Evolutionary conservation across 2,888 invertebrate genomes (phyloP), one percentile per base, ranked within the genome.

Genomic region (Drosophila merina): DNA sequence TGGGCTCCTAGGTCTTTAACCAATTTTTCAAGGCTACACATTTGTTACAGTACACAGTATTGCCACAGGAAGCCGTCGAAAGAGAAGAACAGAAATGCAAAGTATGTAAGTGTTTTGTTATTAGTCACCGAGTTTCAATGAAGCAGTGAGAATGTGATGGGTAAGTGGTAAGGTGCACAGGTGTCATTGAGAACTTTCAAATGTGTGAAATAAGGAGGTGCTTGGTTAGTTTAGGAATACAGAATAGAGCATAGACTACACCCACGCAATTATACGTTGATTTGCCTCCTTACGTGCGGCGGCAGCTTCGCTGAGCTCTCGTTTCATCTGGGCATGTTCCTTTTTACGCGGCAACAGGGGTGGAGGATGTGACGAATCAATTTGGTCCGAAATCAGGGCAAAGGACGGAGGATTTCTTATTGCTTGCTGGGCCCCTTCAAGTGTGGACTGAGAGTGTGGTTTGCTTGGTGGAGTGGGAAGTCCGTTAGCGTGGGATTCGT

Each of bases 191-290:
- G 52, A 44, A 48, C 36, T 47, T 47, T 36, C 57, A 67, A 64
- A 73, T 76, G 72, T 49, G 57, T 55, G 51, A 70, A 51, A 51
- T 69, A 63, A 63, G 70, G 59, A 52, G 66, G 68, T 80, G 79
- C 60, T 60, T 4, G 48, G 49, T 62, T 67, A 67, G 63, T 54
- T 36, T 20, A 8, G 38, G 42, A 48, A 44, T 28, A 36, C 30
- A 57, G 54, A 69, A 57, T 71, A 83, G 80, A 80, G 76, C 75
- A 79, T 79, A 80, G 82, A 87, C 90, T 90, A 91, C 89, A 91
- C 91, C 91, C 91, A 92, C 92, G 91, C 91, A 84, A 91, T 91
- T 79, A 92, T 91, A 87, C 91, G 90, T 80, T 89, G 89, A 81
- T 92, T 92, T 56, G 91, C 91, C 77, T 91, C 88, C 79, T 91